phyloP scores from a whole-genome alignment of 2,888 invertebrate species.

The Scelioninae gen. 1 region DNA sequence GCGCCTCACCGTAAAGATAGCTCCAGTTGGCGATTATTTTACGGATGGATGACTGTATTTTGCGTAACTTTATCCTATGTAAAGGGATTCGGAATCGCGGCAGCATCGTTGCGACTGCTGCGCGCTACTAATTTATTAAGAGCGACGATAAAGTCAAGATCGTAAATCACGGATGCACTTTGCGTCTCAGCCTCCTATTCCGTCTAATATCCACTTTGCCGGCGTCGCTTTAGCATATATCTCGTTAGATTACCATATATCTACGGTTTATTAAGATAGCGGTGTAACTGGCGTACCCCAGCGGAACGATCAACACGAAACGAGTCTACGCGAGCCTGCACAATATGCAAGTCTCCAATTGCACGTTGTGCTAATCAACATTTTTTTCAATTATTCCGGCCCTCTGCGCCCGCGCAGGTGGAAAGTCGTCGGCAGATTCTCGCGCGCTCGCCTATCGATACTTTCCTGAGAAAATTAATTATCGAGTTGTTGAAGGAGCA shows the following conservation, averaged over 20 bases:
- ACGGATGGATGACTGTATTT: conserved; percentile 66
- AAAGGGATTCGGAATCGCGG: conserved; percentile 24
- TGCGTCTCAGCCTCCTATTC: conserved; percentile 68
- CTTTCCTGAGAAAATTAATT: conserved; percentile 38
- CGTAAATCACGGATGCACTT: conserved; percentile 71
- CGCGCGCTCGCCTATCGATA: no score
- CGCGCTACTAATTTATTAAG: conserved; percentile 73
- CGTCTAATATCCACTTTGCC: conserved; percentile 73
- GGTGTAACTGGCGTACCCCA: conserved; percentile 69
- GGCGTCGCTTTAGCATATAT: conserved; percentile 73
- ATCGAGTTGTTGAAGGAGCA: conserved; percentile 32
- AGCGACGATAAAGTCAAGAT: conserved; percentile 72
- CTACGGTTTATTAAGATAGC: conserved; percentile 78
- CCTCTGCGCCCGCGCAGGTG: no score
- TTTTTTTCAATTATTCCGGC: no score
- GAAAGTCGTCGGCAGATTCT: no score
- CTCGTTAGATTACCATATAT: conserved; percentile 75
- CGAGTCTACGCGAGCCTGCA: conserved; percentile 59
- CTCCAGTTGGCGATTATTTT: conserved; percentile 15
- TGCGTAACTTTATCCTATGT: conserved; percentile 39
- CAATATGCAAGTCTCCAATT: conserved; percentile 52
- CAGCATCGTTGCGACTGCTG: conserved; percentile 53
- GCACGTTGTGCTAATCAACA: conserved; percentile 48
- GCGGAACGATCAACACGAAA: conserved; percentile 58
- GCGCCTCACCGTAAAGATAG: conserved; percentile 21